A percentile compares a stretch with the other conserved stretches of the same genome.
phyloP scores from a whole-genome alignment of 2,888 invertebrate genomes.

The Rhamnusium bicolor region DNA sequence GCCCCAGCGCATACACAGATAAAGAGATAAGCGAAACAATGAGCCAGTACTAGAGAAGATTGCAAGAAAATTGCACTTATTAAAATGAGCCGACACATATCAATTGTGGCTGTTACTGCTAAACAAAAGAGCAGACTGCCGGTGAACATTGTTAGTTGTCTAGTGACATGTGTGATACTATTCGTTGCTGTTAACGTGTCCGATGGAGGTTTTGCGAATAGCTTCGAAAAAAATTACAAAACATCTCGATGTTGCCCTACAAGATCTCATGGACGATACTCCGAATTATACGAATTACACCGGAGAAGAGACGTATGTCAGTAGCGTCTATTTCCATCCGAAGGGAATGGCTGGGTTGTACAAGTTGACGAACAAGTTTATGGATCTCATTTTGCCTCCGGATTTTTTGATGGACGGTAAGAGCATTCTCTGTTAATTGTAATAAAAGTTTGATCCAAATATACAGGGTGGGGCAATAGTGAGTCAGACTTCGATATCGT shows the following conservation, averaged over 20 bases:
- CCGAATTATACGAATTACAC: conserved; percentile 76
- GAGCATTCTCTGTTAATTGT: conserved; percentile 13
- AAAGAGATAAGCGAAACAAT: not conserved
- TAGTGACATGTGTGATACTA: conserved; percentile 57
- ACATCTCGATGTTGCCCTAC: conserved; percentile 75
- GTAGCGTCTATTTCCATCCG: conserved; percentile 76
- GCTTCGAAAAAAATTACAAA: conserved; percentile 75
- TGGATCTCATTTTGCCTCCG: conserved; percentile 76
- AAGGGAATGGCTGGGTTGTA: conserved; percentile 88
- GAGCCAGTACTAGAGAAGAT: too few relatives aligned
- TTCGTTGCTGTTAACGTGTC: conserved; percentile 54
- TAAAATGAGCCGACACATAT: conserved; percentile 34
- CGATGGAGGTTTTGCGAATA: conserved; percentile 69
- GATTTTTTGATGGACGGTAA: conserved; percentile 56
- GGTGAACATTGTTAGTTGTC: conserved; percentile 56
- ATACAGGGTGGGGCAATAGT: too few relatives aligned
- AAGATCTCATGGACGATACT: conserved; percentile 75
- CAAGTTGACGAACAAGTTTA: conserved; percentile 81
- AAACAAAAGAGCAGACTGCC: conserved; percentile 33
- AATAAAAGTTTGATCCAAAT: too few relatives aligned
- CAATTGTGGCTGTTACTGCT: conserved; percentile 2
- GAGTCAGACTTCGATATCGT: too few relatives aligned
- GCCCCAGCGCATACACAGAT: not conserved
- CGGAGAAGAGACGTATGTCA: conserved; percentile 69
- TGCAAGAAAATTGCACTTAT: too few relatives aligned